phyloP scores from a whole-genome alignment of 1,140 invertebrate species.

The Streblospio benedicti region DNA sequence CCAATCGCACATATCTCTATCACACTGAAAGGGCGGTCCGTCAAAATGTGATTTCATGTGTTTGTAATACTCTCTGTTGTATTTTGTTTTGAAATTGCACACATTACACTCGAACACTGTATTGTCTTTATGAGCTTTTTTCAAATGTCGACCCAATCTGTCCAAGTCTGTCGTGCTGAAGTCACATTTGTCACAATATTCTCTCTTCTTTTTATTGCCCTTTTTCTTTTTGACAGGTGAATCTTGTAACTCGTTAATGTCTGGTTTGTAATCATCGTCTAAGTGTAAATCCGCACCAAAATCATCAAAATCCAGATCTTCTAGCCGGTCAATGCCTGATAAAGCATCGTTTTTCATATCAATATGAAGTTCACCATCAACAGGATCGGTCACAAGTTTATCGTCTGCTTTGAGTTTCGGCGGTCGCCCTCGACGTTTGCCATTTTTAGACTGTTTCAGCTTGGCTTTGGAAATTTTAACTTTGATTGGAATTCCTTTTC shows the following conservation, averaged over 20 bases:
- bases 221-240: neutral
- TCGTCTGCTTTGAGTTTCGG: no score
- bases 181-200: constrained; percentile 40
- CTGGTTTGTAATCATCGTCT: neutral
- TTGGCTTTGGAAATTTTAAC: neutral
- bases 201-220: neutral
- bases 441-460: neutral
- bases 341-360: no score
- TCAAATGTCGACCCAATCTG: constrained; percentile 51
- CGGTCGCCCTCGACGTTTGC: no score
- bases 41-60: constrained; percentile 59
- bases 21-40: constrained; percentile 59
- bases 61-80: constrained; percentile 56
- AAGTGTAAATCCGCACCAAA: neutral
- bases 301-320: neutral
- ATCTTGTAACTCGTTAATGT: neutral
- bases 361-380: no score
- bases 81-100: constrained; percentile 58
- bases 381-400: no score
- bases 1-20: constrained; percentile 51
- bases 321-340: no score
- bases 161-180: constrained; percentile 48
- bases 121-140: constrained; percentile 52
- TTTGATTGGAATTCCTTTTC: constrained; percentile 1
- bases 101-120: constrained; percentile 57